phyloP scores from a whole-genome alignment of 2,888 invertebrate genomes.

The Athalia circularis region DNA sequence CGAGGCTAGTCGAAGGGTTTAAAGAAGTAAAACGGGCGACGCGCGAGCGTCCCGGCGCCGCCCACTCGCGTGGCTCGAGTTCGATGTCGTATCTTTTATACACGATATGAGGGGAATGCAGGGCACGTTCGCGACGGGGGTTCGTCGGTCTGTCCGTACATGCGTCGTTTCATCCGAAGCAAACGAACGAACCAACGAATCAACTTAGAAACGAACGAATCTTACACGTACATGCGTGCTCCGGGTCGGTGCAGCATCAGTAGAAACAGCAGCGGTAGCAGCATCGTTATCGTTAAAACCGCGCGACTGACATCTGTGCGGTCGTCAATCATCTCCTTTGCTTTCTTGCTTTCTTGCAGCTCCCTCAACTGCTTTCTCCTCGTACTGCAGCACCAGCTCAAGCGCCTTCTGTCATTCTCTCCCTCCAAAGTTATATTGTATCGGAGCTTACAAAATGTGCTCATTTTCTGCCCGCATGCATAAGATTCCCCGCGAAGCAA shows the following conservation, averaged over 20 bases:
- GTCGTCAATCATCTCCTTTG: slow-evolving; percentile 56
- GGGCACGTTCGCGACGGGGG: slow-evolving; percentile 52
- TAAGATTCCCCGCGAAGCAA: not conserved
- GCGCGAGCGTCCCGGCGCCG: slow-evolving; percentile 54
- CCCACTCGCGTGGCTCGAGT: slow-evolving; percentile 65
- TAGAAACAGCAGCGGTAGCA: not conserved
- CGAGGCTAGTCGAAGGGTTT: slow-evolving; percentile 25
- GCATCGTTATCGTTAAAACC: slow-evolving; percentile 50
- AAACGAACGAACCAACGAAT: not conserved
- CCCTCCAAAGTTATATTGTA: slow-evolving; percentile 16
- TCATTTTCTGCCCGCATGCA: not conserved
- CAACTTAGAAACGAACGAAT: no score
- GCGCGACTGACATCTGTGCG: slow-evolving; percentile 55
- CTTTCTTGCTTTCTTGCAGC: slow-evolving; percentile 34
- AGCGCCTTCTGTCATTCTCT: slow-evolving; percentile 28
- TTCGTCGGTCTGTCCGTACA: slow-evolving; percentile 39
- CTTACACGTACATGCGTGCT: slow-evolving; percentile 39
- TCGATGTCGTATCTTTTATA: slow-evolving; percentile 42
- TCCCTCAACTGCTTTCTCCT: slow-evolving; percentile 14
- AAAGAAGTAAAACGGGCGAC: slow-evolving; percentile 27
- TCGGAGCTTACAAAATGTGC: not conserved
- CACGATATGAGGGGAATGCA: slow-evolving; percentile 2
- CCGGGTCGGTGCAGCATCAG: slow-evolving; percentile 48
- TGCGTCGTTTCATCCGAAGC: slow-evolving; percentile 49
- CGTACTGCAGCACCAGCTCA: not conserved